phyloP scores from a whole-genome alignment of 2,113 vertebrate genomes.

The Mastomys coucha region DNA sequence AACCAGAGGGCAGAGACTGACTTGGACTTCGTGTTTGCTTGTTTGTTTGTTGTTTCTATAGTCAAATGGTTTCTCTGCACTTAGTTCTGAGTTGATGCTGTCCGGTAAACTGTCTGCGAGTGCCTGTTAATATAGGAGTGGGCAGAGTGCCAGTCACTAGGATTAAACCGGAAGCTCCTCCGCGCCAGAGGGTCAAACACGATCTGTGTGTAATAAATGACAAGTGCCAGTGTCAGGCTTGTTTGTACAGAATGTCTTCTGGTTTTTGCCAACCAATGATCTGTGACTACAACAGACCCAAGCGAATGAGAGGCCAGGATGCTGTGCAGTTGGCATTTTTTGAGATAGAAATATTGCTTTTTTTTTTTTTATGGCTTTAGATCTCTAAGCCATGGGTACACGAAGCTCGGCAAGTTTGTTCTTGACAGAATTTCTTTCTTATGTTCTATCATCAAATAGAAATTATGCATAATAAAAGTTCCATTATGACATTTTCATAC shows the following conservation, averaged over 20 bases:
- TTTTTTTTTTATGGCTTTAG: constrained; percentile 80
- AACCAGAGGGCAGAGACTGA: constrained; percentile 81
- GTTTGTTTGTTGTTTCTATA: background rate
- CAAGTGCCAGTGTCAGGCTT: background rate
- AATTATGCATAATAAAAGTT: background rate
- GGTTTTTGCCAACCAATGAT: constrained; percentile 62
- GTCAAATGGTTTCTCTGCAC: constrained; percentile 82
- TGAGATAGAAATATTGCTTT: constrained; percentile 81
- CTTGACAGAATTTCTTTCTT: constrained; percentile 81
- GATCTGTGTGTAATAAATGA: constrained; percentile 11
- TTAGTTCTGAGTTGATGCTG: constrained; percentile 83
- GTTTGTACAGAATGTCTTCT: constrained; percentile 42
- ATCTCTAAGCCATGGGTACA: constrained; percentile 84
- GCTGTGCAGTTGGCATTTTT: constrained; percentile 78
- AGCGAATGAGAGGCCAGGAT: constrained; percentile 77
- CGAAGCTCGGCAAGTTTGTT: constrained; percentile 86
- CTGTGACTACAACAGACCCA: constrained; percentile 59
- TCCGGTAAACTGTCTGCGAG: constrained; percentile 73
- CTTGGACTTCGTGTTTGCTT: constrained; percentile 75
- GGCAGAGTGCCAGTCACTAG: constrained; percentile 71
- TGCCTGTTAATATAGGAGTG: constrained; percentile 77
- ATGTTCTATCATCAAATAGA: background rate
- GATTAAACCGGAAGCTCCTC: constrained; percentile 68
- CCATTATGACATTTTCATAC: background rate
- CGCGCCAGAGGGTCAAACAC: background rate